These are phyloP conservation scores for Amblyteles armatorius DNA, from an alignment of 2,888 invertebrate genomes.

Conservation along the genomic window DNA sequence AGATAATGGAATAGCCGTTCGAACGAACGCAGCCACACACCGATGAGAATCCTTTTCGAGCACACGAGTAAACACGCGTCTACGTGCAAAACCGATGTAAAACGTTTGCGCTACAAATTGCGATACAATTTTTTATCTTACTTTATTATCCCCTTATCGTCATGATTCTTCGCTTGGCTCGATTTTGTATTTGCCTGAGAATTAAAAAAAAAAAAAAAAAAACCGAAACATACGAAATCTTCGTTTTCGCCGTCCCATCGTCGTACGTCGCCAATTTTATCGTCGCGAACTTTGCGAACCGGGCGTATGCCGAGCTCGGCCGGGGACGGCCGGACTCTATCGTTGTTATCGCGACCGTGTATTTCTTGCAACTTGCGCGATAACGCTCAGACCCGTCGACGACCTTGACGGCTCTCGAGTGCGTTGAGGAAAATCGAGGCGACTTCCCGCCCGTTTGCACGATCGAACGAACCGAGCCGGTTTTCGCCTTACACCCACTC, in stretches of 20 bases:
- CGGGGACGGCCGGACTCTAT: background rate
- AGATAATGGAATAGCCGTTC: slow-evolving; percentile 67
- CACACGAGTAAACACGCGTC: slow-evolving; percentile 34
- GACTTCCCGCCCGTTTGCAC: slow-evolving; percentile 17
- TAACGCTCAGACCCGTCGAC: slow-evolving; percentile 54
- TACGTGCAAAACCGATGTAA: slow-evolving; percentile 19
- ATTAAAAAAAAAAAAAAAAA: background rate
- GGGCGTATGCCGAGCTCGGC: slow-evolving; percentile 22
- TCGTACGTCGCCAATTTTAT: slow-evolving; percentile 37
- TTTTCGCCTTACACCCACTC: background rate
- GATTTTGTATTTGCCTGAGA: slow-evolving; percentile 29
- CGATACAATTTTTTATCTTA: slow-evolving; percentile 47
- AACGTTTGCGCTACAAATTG: slow-evolving; percentile 47
- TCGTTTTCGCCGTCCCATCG: slow-evolving; percentile 16
- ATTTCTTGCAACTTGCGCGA: slow-evolving; percentile 61
- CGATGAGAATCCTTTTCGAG: slow-evolving; percentile 50
- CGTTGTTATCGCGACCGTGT: slow-evolving; percentile 53
- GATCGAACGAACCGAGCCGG: slow-evolving; percentile 28
- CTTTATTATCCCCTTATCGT: slow-evolving; percentile 13
- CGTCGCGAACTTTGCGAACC: slow-evolving; percentile 44
- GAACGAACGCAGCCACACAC: slow-evolving; percentile 49
- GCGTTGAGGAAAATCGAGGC: slow-evolving; percentile 36
- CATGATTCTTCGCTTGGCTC: background rate
- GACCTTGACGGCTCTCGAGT: slow-evolving; percentile 35
- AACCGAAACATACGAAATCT: background rate